Base-by-base conservation (phyloP, 2,113 vertebrate species). In the Chelonoidis abingdonii region DNA sequence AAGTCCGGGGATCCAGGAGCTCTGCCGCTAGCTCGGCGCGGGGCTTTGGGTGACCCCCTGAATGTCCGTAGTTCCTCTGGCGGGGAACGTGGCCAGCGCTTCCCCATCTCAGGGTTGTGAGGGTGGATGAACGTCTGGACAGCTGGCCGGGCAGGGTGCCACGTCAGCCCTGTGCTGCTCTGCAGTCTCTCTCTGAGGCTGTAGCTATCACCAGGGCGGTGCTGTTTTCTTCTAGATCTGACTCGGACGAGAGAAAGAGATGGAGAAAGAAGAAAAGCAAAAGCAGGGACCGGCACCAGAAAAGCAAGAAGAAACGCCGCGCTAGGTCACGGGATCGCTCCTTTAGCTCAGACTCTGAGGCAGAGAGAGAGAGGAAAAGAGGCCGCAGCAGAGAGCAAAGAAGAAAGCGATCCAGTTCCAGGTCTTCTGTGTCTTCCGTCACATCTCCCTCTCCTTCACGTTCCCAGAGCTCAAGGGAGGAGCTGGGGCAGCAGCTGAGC, bases 391-490 rank as follows among this genome's bases (percentile, higher is more conserved):
- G 93, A 12, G 97, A 96, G 2, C 88, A 5, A 35, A 89, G 2
- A 6, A 83, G 80, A 41, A 90, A 35, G 52, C 92, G 84, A 49
- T 98, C 98, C 0, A 81, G 56, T 16, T 98, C 98, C 5, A 98
- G 94, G 57, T 99, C 99, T 0, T 98, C 98, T 0, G 97, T 98
- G 50, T 99, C 99, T 1, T 99, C 99, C 0, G 93, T 97, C 7
- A 97, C 96, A 17, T 98, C 99, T 0, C 97, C 97, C 0, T 98
- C 97, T 21, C 52, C 97, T 0, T 69, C 90, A 0, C 84, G 13
- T 7, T 21, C 96, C 2, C 93, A 54, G 76, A 97, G 94, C 54
- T 96, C 98, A 0, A 84, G 76, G 35, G 97, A 93, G 10, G 93
- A 97, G 38, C 31, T 87, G 2, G 97, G 75, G 96, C 98, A 94